Conservation (phyloP, 53 echinoderm and acorn worm species). For the Temnopleurus reevesii region DNA sequence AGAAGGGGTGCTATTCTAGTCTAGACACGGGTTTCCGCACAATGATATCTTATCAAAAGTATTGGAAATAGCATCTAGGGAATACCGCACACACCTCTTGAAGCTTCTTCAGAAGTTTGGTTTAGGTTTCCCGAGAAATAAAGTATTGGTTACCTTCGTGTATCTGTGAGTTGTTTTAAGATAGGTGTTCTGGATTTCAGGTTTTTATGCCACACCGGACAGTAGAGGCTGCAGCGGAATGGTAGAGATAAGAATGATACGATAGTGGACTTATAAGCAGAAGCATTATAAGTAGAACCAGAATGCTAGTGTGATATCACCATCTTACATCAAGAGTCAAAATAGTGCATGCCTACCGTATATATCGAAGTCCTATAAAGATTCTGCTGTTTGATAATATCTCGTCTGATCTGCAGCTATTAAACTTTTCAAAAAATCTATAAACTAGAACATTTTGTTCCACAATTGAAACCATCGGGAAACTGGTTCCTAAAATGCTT, state of each 20-base stretch:
- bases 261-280: not conserved
- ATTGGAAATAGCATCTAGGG: constrained; percentile 21
- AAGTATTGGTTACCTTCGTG: not conserved
- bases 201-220: not conserved
- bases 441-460: too few relatives aligned
- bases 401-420: too few relatives aligned
- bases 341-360: not conserved
- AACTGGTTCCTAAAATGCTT: too few relatives aligned
- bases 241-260: not conserved
- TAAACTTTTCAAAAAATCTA: too few relatives aligned
- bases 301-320: not conserved
- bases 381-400: too few relatives aligned
- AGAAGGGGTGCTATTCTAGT: constrained; percentile 42
- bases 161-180: not conserved
- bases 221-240: not conserved
- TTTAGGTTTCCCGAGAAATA: not conserved
- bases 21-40: constrained; percentile 39
- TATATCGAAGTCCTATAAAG: not conserved
- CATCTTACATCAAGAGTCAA: not conserved
- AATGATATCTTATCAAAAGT: constrained; percentile 18
- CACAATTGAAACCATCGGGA: too few relatives aligned
- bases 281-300: not conserved
- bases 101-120: constrained; percentile 8
- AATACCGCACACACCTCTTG: not conserved
- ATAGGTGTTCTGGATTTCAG: not conserved